Evolutionary conservation across 2,888 invertebrate genomes (phyloP).

Genomic region (Hemithea aestivaria): DNA sequence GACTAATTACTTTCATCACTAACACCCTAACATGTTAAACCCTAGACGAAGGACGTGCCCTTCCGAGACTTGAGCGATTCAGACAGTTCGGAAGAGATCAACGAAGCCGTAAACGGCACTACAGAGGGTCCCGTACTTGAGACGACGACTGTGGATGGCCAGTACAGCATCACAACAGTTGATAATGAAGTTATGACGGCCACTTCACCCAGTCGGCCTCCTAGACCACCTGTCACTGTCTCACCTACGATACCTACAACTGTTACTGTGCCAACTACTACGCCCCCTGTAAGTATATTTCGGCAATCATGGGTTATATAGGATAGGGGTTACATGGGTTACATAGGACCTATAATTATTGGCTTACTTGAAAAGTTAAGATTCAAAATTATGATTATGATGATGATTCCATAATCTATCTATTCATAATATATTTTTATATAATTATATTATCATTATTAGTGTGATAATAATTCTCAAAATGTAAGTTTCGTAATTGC

Average conservation of each 20-base stretch:
- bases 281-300: slow-evolving; percentile 10
- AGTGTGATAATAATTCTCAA: no score
- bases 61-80: slow-evolving; percentile 3
- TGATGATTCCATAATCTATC: no score
- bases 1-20: slow-evolving; percentile 4
- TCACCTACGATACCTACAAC: background rate
- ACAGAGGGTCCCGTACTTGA: background rate
- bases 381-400: no score
- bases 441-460: no score
- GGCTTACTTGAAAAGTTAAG: no score
- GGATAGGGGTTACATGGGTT: no score
- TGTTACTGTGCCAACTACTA: slow-evolving; percentile 6
- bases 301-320: no score
- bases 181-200: slow-evolving; percentile 9
- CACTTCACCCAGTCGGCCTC: slow-evolving; percentile 1
- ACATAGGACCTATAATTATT: no score
- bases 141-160: background rate
- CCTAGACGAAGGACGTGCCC: slow-evolving; percentile 16
- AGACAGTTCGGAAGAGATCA: slow-evolving; percentile 22
- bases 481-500: no score
- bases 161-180: slow-evolving; percentile 5
- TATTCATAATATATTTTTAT: no score
- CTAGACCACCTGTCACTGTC: slow-evolving; percentile 4
- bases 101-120: slow-evolving; percentile 4
- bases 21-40: slow-evolving; percentile 31